Base-by-base conservation (phyloP, 2,797 vertebrate genomes). In the Neopelma chrysocephalum region DNA sequence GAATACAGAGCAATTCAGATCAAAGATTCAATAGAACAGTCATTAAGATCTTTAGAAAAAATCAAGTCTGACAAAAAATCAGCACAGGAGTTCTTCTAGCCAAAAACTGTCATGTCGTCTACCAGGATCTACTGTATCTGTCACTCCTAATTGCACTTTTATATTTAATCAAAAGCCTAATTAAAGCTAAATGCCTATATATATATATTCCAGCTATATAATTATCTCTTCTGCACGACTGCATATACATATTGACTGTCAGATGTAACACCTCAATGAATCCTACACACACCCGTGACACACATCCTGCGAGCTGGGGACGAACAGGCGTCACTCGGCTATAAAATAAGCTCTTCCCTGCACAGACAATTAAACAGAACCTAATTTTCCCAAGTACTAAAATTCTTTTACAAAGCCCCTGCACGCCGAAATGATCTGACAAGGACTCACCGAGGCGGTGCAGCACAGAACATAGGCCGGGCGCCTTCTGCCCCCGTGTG, bases 401-500 rank as follows among this genome's bases (percentile, higher is more conserved):
- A 31, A 36, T 40, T 40, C 47, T 43, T 22, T 36, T 43, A 2
- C 12, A 21, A 76, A 56, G 43, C 0, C 1, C 34, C 43, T 43
- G 51, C 45, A 29, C 10, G 27, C 9, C 25, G 43, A 77, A 92
- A 38, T 26, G 15, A 43, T 2, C 38, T 22, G 65, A 5, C 4
- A 25, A 25, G 0, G 26, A 42, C 0, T 45, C 42, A 25, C 26
- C 62, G 26, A 27, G 15, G 6, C 3, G 7, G 7, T 17, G 51
- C 16, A 58, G 43, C 34, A 45, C 40, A 70, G 36, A 82, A 38
- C 42, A 45, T 83, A 65, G 0, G 19, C 47, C 10, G 50, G 69
- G 58, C 6, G 32, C 69, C 92, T 97, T 94, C 90, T 97, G 96
- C 97, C 96, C 96, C 93, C 96, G 31, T 95, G 96, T 93, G 96